Base-by-base conservation (phyloP, 2,113 vertebrate species). In the Glaucomys volans region DNA sequence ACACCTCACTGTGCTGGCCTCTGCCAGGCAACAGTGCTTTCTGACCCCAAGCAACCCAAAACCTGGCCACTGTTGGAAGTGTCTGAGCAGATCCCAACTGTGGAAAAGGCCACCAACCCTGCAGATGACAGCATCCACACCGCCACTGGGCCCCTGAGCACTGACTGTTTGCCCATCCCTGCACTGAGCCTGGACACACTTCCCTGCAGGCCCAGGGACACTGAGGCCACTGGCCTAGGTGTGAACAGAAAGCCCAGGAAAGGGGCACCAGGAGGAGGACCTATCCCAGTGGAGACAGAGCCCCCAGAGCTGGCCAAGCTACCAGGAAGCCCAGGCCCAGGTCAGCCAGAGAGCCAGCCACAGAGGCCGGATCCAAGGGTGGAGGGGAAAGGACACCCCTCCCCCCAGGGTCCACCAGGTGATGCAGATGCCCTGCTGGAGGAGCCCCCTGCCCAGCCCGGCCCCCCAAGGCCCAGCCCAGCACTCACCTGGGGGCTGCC, bases 401-500 rank as follows among this genome's bases (percentile, higher is more conserved):
- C 12, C 42, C 12, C 66, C n/a, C 1, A 0, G 24, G 20, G 72
- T 3, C 50, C 52, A 1, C 5, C 54, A 37, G 26, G 1, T 1
- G 26, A 9, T 1, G 8, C 8, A 5, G 14, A 4, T 17, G 0
- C 35, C 6, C 84, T 22, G 30, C 64, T 47, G 50, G 10, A 17
- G 6, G 67, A 57, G 59, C 52, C 26, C 42, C 69, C 72, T 8
- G 5, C 50, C 88, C 67, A 32, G 28, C 8, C 62, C 22, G 2
- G 9, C 22, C 40, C 35, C 40, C 18, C 69, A 35, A 26, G 8
- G 8, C 20, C 37, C 76, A 50, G 80, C 62, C 75, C 71, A 0
- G n/a, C 87, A 93, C 98, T 99, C 96, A 99, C 99, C 99, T 99
- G 99, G 0, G 99, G 99, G 98, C 99, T 99, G 97, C 99, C 98